A percentile compares a stretch with the other conserved stretches of the same genome.
Evolutionary conservation across 2,797 vertebrate genomes (phyloP).

Genomic region (Lerista edwardsae): DNA sequence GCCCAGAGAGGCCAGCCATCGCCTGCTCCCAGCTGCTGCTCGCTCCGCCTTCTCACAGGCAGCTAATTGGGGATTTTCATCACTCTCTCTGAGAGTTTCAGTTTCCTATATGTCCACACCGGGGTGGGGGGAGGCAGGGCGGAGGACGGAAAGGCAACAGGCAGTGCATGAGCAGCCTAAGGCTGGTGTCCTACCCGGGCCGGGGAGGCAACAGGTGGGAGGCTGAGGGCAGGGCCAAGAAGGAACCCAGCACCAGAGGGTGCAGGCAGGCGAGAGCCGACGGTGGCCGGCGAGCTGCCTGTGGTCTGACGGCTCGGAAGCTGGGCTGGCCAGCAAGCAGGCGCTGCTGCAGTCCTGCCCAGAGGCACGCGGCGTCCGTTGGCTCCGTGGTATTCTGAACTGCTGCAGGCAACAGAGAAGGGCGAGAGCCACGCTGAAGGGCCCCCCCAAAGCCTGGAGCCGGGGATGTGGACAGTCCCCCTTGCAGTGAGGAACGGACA

Average conservation of each 20-base stretch:
- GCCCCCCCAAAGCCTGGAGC: no score
- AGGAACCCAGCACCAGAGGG: background rate
- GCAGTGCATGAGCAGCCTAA: background rate
- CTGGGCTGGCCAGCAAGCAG: background rate
- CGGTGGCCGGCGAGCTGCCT: rapidly evolving
- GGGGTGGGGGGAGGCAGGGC: background rate
- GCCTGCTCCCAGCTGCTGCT: conserved; percentile 58
- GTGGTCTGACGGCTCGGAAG: no score
- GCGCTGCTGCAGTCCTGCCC: background rate
- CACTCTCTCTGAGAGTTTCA: conserved; percentile 60
- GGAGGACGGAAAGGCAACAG: conserved; percentile 3
- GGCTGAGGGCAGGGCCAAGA: background rate
- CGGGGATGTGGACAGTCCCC: background rate
- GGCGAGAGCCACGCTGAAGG: no score
- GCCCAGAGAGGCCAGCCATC: conserved; percentile 5
- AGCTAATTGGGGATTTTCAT: conserved; percentile 78
- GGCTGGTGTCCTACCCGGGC: background rate
- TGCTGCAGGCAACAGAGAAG: background rate
- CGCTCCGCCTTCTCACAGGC: conserved; percentile 64
- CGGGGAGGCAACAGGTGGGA: no score
- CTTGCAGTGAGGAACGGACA: background rate
- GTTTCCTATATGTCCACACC: conserved; percentile 16
- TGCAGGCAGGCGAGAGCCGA: background rate
- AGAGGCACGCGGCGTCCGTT: no score
- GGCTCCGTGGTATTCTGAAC: no score